Evolutionary conservation across 1,140 invertebrate species (phyloP), one percentile per base, ranked within the genome.

Genomic region (Diabrotica undecimpunctata): DNA sequence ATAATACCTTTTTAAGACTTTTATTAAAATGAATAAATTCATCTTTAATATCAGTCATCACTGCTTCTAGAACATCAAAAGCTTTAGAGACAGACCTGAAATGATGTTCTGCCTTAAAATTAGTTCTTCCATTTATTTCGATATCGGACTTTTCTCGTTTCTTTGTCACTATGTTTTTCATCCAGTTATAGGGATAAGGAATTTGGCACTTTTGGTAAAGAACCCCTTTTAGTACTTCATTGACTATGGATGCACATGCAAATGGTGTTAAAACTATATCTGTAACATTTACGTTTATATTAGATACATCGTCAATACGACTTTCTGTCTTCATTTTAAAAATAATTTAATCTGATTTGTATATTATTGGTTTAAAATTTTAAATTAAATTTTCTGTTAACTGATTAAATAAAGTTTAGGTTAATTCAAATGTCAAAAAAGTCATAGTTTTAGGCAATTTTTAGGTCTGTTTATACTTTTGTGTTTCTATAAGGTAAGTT

Each of bases 201-300:
- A 73, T 73, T 66, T 73, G 72, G 12, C 58, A 57, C 63, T 68
- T 73, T 61, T 73, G 72, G 46, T 64, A 73, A 35, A 73, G 14
- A 11, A 73, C 36, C 11, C 70, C 66, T 41, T 73, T 71, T 55
- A 73, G 14, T 25, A 73, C 61, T 65, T 73, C 72, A 62, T 70
- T 72, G 65, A 73, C 56, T 39, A 73, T 53, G 9, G 60, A 53
- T 2, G 72, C 70, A 51, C 66, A 67, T 8, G 67, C 58, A 36
- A 68, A 62, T 57, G 72, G 70, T 8, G 72, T 73, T 57, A 72
- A 57, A 38, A 62, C 36, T 5, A 51, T 37, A 41, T 62, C 37
- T 10, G 61, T 54, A 35, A 54, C n/a, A 13, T 62, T 62, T 50
- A 54, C 61, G n/a, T 54, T 38, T 37, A 62, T 54, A 9, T 54